Evolutionary conservation across 1,140 invertebrate species (phyloP).

Genomic region (Aphidius ervi): DNA sequence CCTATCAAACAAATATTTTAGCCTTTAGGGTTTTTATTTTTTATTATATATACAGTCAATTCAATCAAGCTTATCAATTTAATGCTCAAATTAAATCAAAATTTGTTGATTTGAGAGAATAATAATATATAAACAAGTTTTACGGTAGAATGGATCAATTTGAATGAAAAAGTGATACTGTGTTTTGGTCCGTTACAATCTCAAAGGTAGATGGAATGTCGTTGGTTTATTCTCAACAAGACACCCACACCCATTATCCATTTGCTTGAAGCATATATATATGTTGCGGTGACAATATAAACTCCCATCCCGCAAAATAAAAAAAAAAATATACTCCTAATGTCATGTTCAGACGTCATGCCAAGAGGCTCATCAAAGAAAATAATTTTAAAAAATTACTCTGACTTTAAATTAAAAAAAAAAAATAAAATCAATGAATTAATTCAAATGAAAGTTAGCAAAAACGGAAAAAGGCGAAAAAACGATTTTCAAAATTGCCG

Average conservation of each 20-base stretch:
- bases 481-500: no score
- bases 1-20: no score
- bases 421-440: no score
- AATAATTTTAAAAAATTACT: no score
- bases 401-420: no score
- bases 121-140: no score
- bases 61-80: no score
- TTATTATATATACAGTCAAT: no score
- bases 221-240: conserved; percentile 17
- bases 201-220: conserved; percentile 11
- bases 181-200: background rate
- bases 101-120: no score
- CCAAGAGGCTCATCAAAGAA: conserved; percentile 2
- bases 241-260: conserved; percentile 37
- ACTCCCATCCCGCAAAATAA: conserved; percentile 35
- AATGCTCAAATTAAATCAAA: no score
- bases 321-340: conserved; percentile 30
- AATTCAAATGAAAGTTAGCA: background rate
- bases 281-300: conserved; percentile 43
- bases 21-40: no score
- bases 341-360: conserved; percentile 46
- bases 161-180: conserved; percentile 14
- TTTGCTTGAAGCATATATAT: conserved; percentile 27
- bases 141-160: conserved; percentile 9
- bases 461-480: no score